Percentiles rank a stretch among this genome's conserved stretches.
Evolutionary conservation across 2,113 vertebrate species (phyloP).

Genomic region (Atherinomorus stipes): DNA sequence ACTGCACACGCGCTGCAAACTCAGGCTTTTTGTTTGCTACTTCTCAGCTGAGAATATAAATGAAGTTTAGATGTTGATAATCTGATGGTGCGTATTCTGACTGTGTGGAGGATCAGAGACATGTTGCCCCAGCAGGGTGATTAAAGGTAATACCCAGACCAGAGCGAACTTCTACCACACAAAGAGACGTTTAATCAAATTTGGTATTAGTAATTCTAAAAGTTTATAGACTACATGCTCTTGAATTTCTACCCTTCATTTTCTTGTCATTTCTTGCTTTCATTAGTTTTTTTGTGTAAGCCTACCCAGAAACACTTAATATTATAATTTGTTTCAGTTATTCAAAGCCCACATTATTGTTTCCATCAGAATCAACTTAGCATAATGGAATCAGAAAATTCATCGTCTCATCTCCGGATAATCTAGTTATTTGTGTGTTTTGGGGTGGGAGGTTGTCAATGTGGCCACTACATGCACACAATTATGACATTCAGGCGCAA

Average conservation of each 20-base stretch:
- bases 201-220: slow-evolving; percentile 38
- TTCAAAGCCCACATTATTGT: slow-evolving; percentile 24
- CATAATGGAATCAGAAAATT: slow-evolving; percentile 43
- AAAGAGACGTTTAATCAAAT: slow-evolving; percentile 49
- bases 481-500: slow-evolving; percentile 73
- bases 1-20: slow-evolving; percentile 5
- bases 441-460: slow-evolving; percentile 46
- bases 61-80: slow-evolving; percentile 3
- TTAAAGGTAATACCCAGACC: slow-evolving; percentile 11
- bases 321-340: slow-evolving; percentile 22
- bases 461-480: slow-evolving; percentile 54
- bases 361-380: slow-evolving; percentile 13
- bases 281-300: not conserved
- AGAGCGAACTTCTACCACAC: slow-evolving; percentile 13
- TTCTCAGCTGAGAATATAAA: not conserved
- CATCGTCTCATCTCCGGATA: slow-evolving; percentile 40
- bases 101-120: not conserved
- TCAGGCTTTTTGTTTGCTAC: slow-evolving; percentile 12
- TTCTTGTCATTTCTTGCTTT: not conserved
- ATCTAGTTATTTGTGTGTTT: slow-evolving; percentile 59
- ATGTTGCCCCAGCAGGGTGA: not conserved
- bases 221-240: slow-evolving; percentile 22
- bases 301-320: slow-evolving; percentile 6
- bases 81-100: slow-evolving; percentile 1
- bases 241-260: not conserved